Conservation (phyloP, 2,888 invertebrate genomes). For the Gandaritis pyraliata region DNA sequence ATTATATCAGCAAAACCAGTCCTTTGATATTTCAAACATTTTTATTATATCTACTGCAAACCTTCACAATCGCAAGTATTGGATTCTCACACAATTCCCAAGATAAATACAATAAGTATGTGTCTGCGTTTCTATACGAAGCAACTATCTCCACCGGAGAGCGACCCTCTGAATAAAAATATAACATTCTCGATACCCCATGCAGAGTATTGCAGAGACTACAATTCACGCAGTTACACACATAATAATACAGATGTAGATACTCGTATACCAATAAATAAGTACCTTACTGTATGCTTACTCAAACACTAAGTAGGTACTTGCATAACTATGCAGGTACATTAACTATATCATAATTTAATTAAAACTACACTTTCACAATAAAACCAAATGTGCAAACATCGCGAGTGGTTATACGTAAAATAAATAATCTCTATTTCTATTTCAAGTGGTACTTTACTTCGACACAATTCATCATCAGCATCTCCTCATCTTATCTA, state of each 20-base stretch:
- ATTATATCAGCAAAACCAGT: neutral
- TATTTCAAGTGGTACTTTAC: neutral
- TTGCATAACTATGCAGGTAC: no score
- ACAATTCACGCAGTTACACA: neutral
- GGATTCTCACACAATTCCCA: slow-evolving; percentile 14
- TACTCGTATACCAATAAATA: no score
- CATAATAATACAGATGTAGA: no score
- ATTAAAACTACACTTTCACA: no score
- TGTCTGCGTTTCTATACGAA: slow-evolving; percentile 7
- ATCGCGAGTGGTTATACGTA: no score
- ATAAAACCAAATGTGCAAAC: no score
- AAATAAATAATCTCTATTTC: no score
- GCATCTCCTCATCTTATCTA: slow-evolving; percentile 9
- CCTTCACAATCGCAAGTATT: slow-evolving; percentile 10
- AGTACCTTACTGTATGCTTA: no score
- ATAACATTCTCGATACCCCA: neutral
- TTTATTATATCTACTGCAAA: slow-evolving; percentile 13
- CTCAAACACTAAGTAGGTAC: no score
- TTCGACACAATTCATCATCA: slow-evolving; percentile 1
- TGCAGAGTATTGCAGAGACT: neutral
- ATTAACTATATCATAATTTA: no score
- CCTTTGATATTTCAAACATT: slow-evolving; percentile 16
- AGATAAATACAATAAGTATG: slow-evolving; percentile 13
- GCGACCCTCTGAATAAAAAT: slow-evolving; percentile 1
- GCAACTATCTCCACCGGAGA: slow-evolving; percentile 1